phyloP scores from a whole-genome alignment of 1,140 invertebrate species.

The Pseudomyrmex gracilis region DNA sequence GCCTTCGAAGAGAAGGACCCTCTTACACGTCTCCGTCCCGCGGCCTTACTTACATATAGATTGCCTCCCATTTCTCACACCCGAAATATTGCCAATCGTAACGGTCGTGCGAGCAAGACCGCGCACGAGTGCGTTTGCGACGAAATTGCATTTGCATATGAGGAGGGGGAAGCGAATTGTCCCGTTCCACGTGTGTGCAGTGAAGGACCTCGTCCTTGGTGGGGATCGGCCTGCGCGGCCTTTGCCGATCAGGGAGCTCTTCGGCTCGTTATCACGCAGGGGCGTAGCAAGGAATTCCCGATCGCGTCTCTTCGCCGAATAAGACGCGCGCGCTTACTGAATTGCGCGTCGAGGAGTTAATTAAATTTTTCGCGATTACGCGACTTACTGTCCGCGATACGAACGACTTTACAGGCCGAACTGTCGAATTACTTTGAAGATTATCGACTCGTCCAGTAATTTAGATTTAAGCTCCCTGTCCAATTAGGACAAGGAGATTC shows the following conservation, averaged over 20 bases:
- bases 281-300: not conserved
- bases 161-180: constrained; percentile 65
- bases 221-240: constrained; percentile 41
- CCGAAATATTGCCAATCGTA: constrained; percentile 78
- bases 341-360: constrained; percentile 15
- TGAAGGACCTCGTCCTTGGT: constrained; percentile 67
- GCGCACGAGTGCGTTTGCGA: constrained; percentile 3
- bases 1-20: not conserved
- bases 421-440: constrained; percentile 38
- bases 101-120: constrained; percentile 37
- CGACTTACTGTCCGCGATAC: not conserved
- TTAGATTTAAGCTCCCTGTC: constrained; percentile 44
- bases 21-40: constrained; percentile 30
- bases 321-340: not conserved
- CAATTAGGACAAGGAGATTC: constrained; percentile 49
- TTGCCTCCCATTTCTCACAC: constrained; percentile 75
- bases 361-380: constrained; percentile 44
- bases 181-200: constrained; percentile 65
- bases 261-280: constrained; percentile 59
- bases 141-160: constrained; percentile 80
- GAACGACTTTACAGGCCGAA: not conserved
- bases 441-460: constrained; percentile 46
- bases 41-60: constrained; percentile 80
- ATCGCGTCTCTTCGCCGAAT: not conserved
- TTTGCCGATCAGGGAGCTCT: constrained; percentile 44